Evolutionary conservation across 2,888 invertebrate genomes (phyloP).

Genomic region (Sturmia bella): DNA sequence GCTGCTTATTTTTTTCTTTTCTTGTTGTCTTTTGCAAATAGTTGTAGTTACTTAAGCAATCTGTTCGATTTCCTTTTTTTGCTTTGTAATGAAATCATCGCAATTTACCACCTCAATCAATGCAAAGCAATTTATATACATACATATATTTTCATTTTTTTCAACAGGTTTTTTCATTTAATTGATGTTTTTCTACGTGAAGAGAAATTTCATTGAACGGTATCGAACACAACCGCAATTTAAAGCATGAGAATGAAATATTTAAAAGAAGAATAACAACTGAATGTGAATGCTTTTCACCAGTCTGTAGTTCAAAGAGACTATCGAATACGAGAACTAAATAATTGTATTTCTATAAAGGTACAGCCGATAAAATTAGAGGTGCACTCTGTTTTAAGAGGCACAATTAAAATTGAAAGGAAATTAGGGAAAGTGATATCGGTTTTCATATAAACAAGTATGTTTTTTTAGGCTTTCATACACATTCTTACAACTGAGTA

Average conservation of each 20-base stretch:
- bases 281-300: neutral
- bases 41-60: conserved; percentile 35
- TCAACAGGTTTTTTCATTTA: conserved; percentile 13
- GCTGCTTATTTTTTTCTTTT: neutral
- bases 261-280: too few relatives aligned
- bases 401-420: too few relatives aligned
- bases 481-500: too few relatives aligned
- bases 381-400: too few relatives aligned
- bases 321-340: too few relatives aligned
- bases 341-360: too few relatives aligned
- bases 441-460: too few relatives aligned
- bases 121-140: conserved; percentile 54
- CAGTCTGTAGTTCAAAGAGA: too few relatives aligned
- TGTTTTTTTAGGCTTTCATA: too few relatives aligned
- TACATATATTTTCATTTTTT: conserved; percentile 43
- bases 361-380: too few relatives aligned
- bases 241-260: neutral
- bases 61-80: conserved; percentile 27
- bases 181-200: conserved; percentile 41
- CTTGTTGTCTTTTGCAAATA: conserved; percentile 46
- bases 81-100: conserved; percentile 63
- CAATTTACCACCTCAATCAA: conserved; percentile 65
- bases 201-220: conserved; percentile 9
- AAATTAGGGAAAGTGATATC: too few relatives aligned
- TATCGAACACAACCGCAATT: conserved; percentile 28